Evolutionary conservation across 2,888 invertebrate genomes (phyloP), one percentile per base, ranked within the genome.

Genomic region (Cataglyphis altisquamis): DNA sequence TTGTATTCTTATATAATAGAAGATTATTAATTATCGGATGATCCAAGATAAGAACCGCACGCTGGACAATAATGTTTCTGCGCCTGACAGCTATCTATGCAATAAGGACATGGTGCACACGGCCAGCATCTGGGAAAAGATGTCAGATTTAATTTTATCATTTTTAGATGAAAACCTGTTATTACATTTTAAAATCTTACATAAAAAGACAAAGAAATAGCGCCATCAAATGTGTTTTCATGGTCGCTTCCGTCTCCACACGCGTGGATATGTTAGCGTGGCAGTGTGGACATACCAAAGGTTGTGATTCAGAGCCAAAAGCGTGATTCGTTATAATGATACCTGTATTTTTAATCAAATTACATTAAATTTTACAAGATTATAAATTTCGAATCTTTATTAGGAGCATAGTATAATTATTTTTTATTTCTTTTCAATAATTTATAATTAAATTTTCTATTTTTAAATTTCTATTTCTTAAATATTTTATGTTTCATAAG

Each of bases 141-240:
- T 52, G 2, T 21, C 1, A 18, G 29, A 21, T 39, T 62, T 45
- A 45, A 63, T 29, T 6, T 18, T 29, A 3, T 15, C 15, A 0
- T 10, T 21, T 36, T 12, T 64, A 57, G 8, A 21, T 2, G 3
- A 12, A 21, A 10, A 57, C 5, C 4, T 21, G 21, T 57, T 21
- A 45, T 4, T 21, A 15, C 6, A 39, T n/a, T 10, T 32, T 6
- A 0, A 41, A 57, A 66, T 83, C 94, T 93, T 93, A 96, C 96
- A 94, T 95, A 67, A 95, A 90, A 21, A 95, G 36, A 82, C 95
- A 96, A 9, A 95, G 91, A 1, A 95, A 70, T n/a, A 95, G 85
- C 3, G 96, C 96, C 73, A 95, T 94, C 15, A 96, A 83, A 89
- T 96, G 96, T 0, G 96, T 96, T 91, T 95, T 95, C 1, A 94